These are phyloP conservation scores for Catamblyrhynchus diadema DNA, from an alignment of 2,797 vertebrate genomes.

Conservation along the genomic window DNA sequence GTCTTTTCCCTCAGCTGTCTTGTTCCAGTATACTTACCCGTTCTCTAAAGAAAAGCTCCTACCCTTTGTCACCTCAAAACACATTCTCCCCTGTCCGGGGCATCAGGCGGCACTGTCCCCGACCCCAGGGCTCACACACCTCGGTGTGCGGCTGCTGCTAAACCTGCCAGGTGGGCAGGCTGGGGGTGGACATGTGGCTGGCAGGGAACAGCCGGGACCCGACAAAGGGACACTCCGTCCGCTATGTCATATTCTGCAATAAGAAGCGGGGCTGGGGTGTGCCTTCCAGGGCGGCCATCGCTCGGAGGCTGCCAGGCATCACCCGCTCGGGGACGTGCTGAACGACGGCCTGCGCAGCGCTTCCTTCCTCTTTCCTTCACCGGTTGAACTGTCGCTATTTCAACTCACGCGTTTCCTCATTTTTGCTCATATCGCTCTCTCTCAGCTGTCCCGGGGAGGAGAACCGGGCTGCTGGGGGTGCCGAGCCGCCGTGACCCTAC, in stretches of 20 bases:
- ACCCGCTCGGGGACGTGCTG: not conserved
- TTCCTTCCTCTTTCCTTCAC: not conserved
- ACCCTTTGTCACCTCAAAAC: not conserved
- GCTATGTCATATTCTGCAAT: fast-evolving
- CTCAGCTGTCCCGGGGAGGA: not conserved
- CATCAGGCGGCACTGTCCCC: fast-evolving
- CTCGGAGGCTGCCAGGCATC: not conserved
- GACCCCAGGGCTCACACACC: not conserved
- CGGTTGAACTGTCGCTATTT: not conserved
- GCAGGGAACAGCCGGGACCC: not conserved
- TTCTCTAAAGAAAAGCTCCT: not conserved
- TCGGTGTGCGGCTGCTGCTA: not conserved
- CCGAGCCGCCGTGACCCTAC: not conserved
- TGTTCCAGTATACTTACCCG: not conserved
- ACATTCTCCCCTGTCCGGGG: fast-evolving
- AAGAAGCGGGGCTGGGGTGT: not conserved
- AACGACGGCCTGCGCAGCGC: fast-evolving
- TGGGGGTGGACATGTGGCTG: not conserved
- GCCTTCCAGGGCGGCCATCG: not conserved
- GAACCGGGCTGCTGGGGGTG: not conserved
- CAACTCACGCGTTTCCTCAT: not conserved
- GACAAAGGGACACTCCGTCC: not conserved
- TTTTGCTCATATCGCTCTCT: not conserved
- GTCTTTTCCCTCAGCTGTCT: not conserved
- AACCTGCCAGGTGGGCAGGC: not conserved